These are phyloP conservation scores for Mormyrops attenuatus DNA, from an alignment of 2,797 vertebrate species.

Conservation along the genomic window DNA sequence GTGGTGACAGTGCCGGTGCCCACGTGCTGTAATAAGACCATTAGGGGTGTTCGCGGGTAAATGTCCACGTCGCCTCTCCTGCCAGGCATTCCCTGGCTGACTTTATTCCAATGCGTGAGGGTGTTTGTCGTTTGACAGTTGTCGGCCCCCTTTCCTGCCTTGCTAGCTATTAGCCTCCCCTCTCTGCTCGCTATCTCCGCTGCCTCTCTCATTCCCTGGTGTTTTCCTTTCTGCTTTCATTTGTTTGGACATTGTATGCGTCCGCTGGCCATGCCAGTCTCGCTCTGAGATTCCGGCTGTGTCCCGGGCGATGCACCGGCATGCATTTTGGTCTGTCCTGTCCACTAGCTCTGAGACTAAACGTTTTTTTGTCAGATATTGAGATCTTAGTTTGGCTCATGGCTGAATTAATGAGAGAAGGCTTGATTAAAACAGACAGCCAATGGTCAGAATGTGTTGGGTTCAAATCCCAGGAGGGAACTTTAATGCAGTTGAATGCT, in stretches of 20 bases:
- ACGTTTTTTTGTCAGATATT: background rate
- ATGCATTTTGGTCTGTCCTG: background rate
- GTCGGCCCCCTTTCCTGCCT: background rate
- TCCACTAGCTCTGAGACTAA: background rate
- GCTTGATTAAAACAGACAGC: background rate
- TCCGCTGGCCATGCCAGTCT: background rate
- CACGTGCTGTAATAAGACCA: background rate
- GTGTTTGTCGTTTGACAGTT: no score
- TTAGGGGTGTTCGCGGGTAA: background rate
- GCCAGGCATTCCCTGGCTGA: background rate
- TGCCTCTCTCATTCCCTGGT: background rate
- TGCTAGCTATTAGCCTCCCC: background rate
- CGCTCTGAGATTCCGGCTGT: background rate
- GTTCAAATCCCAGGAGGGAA: background rate
- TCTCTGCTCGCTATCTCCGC: background rate
- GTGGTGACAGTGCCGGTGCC: background rate
- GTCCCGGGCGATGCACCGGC: background rate
- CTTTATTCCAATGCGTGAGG: background rate
- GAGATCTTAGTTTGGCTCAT: background rate
- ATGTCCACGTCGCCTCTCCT: background rate
- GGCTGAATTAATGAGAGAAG: background rate
- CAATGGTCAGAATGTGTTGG: background rate
- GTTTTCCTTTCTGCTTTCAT: background rate
- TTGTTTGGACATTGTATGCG: background rate
- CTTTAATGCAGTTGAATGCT: background rate